phyloP scores from a whole-genome alignment of 2,113 vertebrate species.

The Corythornis vintsioides region DNA sequence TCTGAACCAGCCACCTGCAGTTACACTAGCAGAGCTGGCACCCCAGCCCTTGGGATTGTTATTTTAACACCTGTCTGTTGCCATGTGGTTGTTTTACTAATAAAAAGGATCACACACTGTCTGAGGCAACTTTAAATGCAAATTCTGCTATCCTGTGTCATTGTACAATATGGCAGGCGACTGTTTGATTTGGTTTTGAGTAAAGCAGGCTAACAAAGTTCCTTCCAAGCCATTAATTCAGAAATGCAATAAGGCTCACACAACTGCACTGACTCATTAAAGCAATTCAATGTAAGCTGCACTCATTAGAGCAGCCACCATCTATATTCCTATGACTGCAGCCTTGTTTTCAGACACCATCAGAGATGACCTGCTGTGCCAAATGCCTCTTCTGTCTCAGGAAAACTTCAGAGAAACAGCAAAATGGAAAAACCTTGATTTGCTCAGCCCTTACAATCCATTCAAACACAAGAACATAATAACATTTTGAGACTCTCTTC shows the following conservation, averaged over 20 bases:
- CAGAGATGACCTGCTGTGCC: constrained; percentile 26
- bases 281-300: constrained; percentile 21
- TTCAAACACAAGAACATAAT: neutral
- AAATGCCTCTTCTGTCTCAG: neutral
- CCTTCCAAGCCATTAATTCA: constrained; percentile 51
- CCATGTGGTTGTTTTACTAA: neutral
- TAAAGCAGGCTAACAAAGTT: constrained; percentile 17
- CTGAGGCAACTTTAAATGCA: neutral
- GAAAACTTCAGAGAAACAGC: neutral
- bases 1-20: neutral
- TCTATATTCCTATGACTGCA: neutral
- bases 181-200: constrained; percentile 21
- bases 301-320: constrained; percentile 15
- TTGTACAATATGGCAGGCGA: neutral
- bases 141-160: neutral
- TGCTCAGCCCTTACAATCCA: neutral
- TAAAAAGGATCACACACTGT: neutral
- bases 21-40: fast-evolving
- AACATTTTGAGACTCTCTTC: neutral
- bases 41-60: neutral
- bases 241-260: constrained; percentile 4
- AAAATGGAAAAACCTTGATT: neutral
- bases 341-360: neutral
- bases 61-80: neutral
- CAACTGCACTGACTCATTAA: constrained; percentile 39